Evolutionary conservation across 2,797 vertebrate genomes (phyloP).

Genomic region (Rhinella marina): DNA sequence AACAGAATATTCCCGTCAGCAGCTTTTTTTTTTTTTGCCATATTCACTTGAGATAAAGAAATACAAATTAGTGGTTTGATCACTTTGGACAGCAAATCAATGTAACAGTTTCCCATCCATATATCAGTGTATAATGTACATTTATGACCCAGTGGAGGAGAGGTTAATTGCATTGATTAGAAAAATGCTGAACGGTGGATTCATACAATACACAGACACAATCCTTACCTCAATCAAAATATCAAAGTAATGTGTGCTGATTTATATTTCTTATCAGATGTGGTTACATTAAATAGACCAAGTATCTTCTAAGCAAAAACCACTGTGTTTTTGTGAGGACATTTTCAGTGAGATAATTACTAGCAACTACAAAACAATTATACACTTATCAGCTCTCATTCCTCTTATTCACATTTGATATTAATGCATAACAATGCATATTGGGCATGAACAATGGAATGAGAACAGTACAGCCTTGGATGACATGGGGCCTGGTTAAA

Average conservation of each 20-base stretch:
- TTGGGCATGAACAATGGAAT: too few relatives aligned
- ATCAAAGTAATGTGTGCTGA: background rate
- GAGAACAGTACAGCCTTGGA: too few relatives aligned
- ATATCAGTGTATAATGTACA: constrained; percentile 14
- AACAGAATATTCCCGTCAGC: constrained; percentile 8
- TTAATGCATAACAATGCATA: too few relatives aligned
- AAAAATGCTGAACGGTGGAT: constrained; percentile 21
- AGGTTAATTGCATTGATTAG: constrained; percentile 26
- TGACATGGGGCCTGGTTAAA: too few relatives aligned
- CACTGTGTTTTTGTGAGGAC: background rate
- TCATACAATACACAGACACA: background rate
- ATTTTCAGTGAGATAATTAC: background rate
- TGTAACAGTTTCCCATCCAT: constrained; percentile 2
- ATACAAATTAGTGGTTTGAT: constrained; percentile 11
- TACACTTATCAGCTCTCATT: background rate
- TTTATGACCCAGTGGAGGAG: background rate
- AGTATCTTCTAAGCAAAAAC: background rate
- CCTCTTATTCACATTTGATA: too few relatives aligned
- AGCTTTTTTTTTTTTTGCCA: constrained; percentile 1
- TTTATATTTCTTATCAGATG: background rate
- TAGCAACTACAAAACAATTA: background rate
- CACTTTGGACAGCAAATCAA: constrained; percentile 28
- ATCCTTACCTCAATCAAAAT: background rate
- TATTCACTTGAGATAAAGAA: constrained; percentile 18
- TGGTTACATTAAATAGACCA: background rate